Conservation (phyloP, 2,113 vertebrate species). For the Ictidomys tridecemlineatus region DNA sequence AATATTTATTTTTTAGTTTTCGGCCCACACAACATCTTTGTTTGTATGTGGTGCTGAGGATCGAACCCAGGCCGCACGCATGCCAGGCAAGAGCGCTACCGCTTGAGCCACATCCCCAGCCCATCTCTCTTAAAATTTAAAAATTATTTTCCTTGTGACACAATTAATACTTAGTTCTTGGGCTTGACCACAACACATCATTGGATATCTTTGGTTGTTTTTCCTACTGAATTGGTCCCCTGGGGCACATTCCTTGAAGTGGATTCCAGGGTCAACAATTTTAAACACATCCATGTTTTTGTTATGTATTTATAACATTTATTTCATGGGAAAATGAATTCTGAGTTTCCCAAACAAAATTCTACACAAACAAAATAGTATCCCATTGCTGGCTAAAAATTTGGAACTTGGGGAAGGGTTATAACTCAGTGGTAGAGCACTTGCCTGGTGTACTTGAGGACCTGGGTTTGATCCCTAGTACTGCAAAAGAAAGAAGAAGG, state of each 20-base stretch:
- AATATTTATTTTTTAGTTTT: too few relatives aligned
- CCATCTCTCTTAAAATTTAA: neutral
- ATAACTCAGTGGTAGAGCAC: neutral
- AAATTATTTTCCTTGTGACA: neutral
- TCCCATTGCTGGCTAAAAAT: neutral
- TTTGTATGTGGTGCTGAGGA: too few relatives aligned
- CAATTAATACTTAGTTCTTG: neutral
- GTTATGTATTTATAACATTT: neutral
- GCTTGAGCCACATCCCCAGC: too few relatives aligned
- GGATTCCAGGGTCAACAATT: neutral
- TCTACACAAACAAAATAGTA: neutral
- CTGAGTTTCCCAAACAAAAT: constrained; percentile 14
- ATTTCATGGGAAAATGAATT: constrained; percentile 61
- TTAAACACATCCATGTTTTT: neutral
- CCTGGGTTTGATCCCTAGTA: neutral
- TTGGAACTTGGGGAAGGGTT: neutral
- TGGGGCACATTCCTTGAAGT: neutral
- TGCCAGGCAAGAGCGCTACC: too few relatives aligned
- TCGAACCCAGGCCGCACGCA: too few relatives aligned
- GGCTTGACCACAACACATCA: neutral
- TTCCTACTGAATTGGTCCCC: neutral
- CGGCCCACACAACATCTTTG: too few relatives aligned
- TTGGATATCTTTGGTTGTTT: neutral
- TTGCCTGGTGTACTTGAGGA: neutral
- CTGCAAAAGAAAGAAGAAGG: too few relatives aligned